These are phyloP conservation scores for Panopea generosa DNA, from an alignment of 2,888 invertebrate species.

Conservation along the genomic window DNA sequence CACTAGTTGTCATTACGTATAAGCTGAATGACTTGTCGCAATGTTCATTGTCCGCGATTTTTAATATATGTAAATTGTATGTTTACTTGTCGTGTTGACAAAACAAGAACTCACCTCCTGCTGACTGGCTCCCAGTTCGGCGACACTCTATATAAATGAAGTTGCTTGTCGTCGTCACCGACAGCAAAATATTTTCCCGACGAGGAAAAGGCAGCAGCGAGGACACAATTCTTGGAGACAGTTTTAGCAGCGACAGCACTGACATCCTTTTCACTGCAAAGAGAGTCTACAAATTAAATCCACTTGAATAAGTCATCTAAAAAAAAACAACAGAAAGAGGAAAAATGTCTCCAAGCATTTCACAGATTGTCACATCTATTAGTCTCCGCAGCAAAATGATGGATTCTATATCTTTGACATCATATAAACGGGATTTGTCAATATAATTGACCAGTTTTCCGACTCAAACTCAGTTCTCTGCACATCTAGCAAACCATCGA, in stretches of 20 bases:
- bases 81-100: neutral
- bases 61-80: no score
- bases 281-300: slow-evolving; percentile 20
- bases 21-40: no score
- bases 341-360: neutral
- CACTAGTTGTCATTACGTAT: no score
- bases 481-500: slow-evolving; percentile 53
- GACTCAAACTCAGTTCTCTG: slow-evolving; percentile 64
- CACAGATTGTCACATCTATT: slow-evolving; percentile 29
- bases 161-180: slow-evolving; percentile 79
- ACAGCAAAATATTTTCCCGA: slow-evolving; percentile 75
- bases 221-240: slow-evolving; percentile 57
- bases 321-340: slow-evolving; percentile 4
- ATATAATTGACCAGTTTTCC: slow-evolving; percentile 76
- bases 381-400: slow-evolving; percentile 36
- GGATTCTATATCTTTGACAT: slow-evolving; percentile 56
- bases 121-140: slow-evolving; percentile 38
- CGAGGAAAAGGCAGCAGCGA: slow-evolving; percentile 73
- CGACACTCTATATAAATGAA: slow-evolving; percentile 69
- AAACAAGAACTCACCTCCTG: slow-evolving; percentile 40
- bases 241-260: slow-evolving; percentile 3
- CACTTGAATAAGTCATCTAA: neutral
- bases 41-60: no score
- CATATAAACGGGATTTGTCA: slow-evolving; percentile 68
- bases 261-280: slow-evolving; percentile 47